These are phyloP conservation scores for Amphibalanus amphitrite DNA, from an alignment of 1,140 invertebrate genomes.

Conservation along the genomic window DNA sequence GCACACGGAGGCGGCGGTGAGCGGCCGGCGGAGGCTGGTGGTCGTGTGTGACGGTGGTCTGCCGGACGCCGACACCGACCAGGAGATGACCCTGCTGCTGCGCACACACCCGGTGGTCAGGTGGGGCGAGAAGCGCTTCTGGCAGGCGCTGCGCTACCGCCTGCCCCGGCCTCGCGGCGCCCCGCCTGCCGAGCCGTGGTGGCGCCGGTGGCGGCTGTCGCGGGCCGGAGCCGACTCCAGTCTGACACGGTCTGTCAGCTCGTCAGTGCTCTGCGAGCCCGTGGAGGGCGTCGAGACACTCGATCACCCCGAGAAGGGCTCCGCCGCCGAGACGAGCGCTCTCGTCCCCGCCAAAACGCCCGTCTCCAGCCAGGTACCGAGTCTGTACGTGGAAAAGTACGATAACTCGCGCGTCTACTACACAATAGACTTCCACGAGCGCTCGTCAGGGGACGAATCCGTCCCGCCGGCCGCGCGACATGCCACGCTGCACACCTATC, in stretches of 20 bases:
- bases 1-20: conserved; percentile 67
- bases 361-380: background rate
- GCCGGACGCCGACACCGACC: conserved; percentile 59
- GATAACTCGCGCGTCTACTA: background rate
- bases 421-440: background rate
- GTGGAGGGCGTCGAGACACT: background rate
- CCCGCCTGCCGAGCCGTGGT: background rate
- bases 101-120: conserved; percentile 80
- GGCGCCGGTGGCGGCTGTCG: background rate
- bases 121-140: conserved; percentile 80
- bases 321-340: background rate
- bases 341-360: background rate
- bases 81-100: conserved; percentile 71
- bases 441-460: no score
- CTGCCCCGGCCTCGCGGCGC: conserved; percentile 35
- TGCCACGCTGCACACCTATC: background rate
- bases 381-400: background rate
- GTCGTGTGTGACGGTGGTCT: conserved; percentile 69
- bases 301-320: background rate
- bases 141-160: conserved; percentile 77
- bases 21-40: conserved; percentile 58
- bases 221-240: background rate
- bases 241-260: background rate
- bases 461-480: background rate
- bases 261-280: background rate